Conservation (phyloP, 2,797 vertebrate species). For the Bradypus variegatus region DNA sequence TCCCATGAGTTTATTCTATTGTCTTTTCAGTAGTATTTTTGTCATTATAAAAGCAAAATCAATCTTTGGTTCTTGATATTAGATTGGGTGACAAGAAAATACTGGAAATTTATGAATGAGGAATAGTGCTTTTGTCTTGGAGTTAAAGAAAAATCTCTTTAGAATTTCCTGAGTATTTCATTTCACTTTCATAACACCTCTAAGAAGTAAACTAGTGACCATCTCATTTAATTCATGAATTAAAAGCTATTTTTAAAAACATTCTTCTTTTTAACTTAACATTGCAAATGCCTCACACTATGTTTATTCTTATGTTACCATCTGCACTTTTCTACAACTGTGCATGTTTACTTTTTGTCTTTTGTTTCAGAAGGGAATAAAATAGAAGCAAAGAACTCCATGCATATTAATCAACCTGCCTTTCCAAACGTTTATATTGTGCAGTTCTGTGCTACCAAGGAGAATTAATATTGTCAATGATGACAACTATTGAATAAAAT, state of each 20-base stretch:
- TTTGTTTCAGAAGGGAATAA: background rate
- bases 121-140: background rate
- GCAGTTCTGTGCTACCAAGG: background rate
- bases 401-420: background rate
- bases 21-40: background rate
- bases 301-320: background rate
- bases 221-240: background rate
- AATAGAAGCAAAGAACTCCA: background rate
- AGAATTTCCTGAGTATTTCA: background rate
- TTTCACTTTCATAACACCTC: background rate
- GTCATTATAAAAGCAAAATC: background rate
- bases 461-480: constrained; percentile 9
- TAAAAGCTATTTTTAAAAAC: background rate
- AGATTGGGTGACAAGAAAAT: background rate
- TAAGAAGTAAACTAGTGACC: background rate
- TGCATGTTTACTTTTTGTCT: background rate
- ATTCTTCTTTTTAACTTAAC: background rate
- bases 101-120: background rate
- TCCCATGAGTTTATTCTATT: background rate
- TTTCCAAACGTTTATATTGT: constrained; percentile 1
- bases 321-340: background rate
- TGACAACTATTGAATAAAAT: constrained; percentile 7
- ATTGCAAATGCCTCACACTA: background rate
- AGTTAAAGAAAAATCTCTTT: background rate
- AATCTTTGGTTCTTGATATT: background rate